phyloP scores from a whole-genome alignment of 2,113 vertebrate genomes.

The Boleophthalmus pectinirostris region DNA sequence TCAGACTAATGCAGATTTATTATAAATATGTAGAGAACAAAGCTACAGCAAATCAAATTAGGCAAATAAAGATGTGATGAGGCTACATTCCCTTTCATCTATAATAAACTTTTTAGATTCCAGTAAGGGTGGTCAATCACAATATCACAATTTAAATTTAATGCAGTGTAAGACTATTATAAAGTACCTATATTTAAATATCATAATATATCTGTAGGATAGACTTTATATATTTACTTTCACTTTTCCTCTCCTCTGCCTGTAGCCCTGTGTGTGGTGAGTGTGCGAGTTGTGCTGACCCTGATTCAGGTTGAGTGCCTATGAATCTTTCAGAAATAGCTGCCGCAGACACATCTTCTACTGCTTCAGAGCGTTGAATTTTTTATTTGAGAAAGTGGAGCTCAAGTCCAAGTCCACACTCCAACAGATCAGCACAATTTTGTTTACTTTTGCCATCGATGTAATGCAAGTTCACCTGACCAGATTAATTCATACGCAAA shows the following conservation, averaged over 20 bases:
- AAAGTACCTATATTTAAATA: neutral
- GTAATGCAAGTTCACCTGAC: too few species aligned
- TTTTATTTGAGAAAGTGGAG: slow-evolving; percentile 49
- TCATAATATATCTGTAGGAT: neutral
- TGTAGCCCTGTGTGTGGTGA: neutral
- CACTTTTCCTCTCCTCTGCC: neutral
- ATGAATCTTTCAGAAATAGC: slow-evolving; percentile 74
- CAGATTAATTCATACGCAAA: too few species aligned
- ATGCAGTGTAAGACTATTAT: neutral
- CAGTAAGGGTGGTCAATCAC: too few species aligned
- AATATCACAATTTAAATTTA: neutral
- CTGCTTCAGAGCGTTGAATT: slow-evolving; percentile 57
- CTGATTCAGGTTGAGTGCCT: slow-evolving; percentile 48
- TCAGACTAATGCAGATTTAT: neutral
- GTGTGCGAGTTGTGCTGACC: slow-evolving; percentile 34
- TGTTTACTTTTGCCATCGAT: too few species aligned
- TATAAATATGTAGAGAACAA: neutral
- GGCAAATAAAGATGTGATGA: too few species aligned
- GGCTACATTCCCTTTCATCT: too few species aligned
- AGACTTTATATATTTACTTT: neutral
- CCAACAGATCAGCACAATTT: slow-evolving; percentile 11
- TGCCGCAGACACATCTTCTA: slow-evolving; percentile 51
- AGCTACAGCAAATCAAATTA: neutral
- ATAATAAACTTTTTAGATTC: too few species aligned
- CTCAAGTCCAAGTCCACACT: neutral